Evolutionary conservation across 2,888 invertebrate species (phyloP), one percentile per base, ranked within the genome.

Genomic region (Strigamia maritima): DNA sequence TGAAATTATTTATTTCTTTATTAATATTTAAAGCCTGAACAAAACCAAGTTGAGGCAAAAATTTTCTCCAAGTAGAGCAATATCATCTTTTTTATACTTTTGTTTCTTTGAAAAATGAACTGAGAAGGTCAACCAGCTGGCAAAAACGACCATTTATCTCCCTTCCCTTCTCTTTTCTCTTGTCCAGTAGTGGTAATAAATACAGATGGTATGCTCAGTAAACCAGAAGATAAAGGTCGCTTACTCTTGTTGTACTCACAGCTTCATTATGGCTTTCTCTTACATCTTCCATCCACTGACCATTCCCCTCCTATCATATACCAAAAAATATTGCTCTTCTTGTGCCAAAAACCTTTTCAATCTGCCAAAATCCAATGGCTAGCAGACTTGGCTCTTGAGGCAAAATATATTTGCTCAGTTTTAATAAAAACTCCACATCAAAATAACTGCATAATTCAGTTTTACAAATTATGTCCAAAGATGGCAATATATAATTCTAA

Each of bases 51-150:
- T 65, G 28, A 24, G 65, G 60, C 60, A 24, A 12, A 1, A 10
- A 14, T 24, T 65, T 65, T 26, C 65, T 26, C 26, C 65, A 65
- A 6, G n/a, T n/a, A 16, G 2, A 6, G 49, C 65, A 65, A 65
- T 26, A 60, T 19, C 8, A 65, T 65, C 8, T 65, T 65, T 65
- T 65, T 65, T 65, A 24, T 65, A 26, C 65, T 65, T 65, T 65
- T 65, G 65, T 65, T 65, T 65, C 65, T 65, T 26, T 65, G 65
- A 65, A 65, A 65, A 65, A 65, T 65, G 65, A 65, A 65, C 65
- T 65, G 65, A 65, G 65, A 65, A 65, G 65, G 65, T 65, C 65
- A 65, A 65, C 65, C 65, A 65, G 65, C 65, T 65, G 65, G 65
- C 65, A 65, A 65, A 65, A 65, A 65, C 65, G 65, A 65, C 65